These are phyloP conservation scores for Elysia chlorotica DNA, from an alignment of 1,140 invertebrate species.

Conservation along the genomic window DNA sequence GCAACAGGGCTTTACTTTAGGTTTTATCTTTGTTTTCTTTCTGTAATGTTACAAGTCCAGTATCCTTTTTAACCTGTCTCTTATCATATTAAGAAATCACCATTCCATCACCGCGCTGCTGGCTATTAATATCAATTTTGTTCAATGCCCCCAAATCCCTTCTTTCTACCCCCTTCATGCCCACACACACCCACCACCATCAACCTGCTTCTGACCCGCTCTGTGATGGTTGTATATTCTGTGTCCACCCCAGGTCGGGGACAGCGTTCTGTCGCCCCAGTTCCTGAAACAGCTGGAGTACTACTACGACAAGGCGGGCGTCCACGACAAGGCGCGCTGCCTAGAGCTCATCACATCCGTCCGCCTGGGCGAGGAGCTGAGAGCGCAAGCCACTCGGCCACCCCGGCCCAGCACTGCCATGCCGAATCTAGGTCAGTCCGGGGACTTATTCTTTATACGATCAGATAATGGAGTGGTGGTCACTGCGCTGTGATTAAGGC, in stretches of 20 bases:
- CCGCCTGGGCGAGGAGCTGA: constrained; percentile 28
- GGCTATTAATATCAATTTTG: no score
- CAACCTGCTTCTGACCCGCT: no score
- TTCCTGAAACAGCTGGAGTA: constrained; percentile 42
- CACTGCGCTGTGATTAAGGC: no score
- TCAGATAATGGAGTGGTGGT: no score
- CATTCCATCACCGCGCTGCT: no score
- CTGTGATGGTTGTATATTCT: no score
- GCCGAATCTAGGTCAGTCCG: constrained; percentile 41
- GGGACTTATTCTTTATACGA: no score
- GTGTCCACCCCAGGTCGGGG: constrained; percentile 47
- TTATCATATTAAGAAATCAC: no score
- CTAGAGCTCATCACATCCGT: constrained; percentile 47
- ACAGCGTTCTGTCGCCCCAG: constrained; percentile 39
- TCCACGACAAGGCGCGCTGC: constrained; percentile 39
- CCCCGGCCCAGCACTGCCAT: constrained; percentile 44
- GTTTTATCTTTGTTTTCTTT: no score
- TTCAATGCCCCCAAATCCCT: background rate
- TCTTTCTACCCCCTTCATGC: background rate
- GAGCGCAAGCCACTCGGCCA: constrained; percentile 2
- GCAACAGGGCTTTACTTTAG: no score
- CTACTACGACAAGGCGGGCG: constrained; percentile 45
- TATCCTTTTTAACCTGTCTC: no score
- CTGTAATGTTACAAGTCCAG: no score
- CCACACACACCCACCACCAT: background rate